Evolutionary conservation across 2,113 vertebrate genomes (phyloP), one percentile per base, ranked within the genome.

Genomic region (Pelecanus crispus): DNA sequence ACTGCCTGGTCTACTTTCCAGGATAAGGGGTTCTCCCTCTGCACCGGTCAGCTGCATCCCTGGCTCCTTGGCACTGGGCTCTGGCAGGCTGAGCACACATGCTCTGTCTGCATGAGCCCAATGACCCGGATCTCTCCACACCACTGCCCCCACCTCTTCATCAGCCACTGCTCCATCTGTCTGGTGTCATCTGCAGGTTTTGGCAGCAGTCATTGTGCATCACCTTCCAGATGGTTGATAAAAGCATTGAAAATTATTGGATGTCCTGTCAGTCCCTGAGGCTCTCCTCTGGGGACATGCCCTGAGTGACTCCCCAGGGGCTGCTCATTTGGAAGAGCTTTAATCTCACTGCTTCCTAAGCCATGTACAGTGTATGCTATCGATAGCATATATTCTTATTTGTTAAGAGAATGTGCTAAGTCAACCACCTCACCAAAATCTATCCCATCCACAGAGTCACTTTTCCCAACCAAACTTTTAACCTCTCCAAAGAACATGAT

Each of bases 381-480:
- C 92, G 58, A 42, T 50, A 29, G 29, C 17, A 24, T 36, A 75
- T 77, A 58, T 73, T 72, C 65, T 75, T 72, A 49, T 50, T 66
- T 81, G 21, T 56, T 45, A 71, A 82, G 62, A 88, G 34, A 83
- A 50, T 32, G 13, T 45, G 16, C 22, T 62, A 84, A 79, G n/a
- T 83, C 50, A 90, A 86, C 32, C 50, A 83, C 38, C 55, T 93
- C 1, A 0, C 31, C 78, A 87, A 92, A 87, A 62, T 70, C 63
- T 75, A 36, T 68, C 81, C 59, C 71, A 70, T 74, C 50, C 62
- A 45, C 50, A 42, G 28, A 70, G n/a, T 13, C 2, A 7, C 44
- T 92, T 92, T 92, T 91, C 65, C 40, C 62, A 85, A 61, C 15
- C 45, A 25, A 92, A 88, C 38, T 88, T 92, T 86, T 50, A 89